Evolutionary conservation across 2,113 vertebrate genomes (phyloP).

Genomic region (Jaculus jaculus): DNA sequence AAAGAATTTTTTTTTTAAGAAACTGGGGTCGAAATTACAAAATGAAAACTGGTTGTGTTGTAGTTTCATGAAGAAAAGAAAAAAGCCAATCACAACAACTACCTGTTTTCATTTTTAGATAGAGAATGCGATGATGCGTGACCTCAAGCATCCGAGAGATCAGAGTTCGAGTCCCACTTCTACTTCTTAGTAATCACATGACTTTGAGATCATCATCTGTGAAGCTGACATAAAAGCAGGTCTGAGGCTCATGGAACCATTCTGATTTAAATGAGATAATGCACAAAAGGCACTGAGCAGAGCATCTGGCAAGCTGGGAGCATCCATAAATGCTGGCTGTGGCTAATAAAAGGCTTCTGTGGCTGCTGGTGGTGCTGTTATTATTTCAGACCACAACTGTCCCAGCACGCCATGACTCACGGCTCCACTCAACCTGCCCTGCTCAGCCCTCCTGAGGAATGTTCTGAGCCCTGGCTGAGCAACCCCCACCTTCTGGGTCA

Average conservation of each 20-base stretch:
- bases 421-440: conserved; percentile 15
- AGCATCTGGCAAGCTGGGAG: background rate
- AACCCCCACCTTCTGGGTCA: background rate
- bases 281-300: background rate
- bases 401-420: conserved; percentile 56
- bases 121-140: background rate
- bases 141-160: background rate
- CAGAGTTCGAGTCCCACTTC: background rate
- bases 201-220: background rate
- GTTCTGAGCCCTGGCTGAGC: background rate
- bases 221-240: conserved; percentile 2
- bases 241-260: background rate
- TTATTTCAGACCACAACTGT: conserved; percentile 45
- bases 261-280: conserved; percentile 57
- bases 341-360: conserved; percentile 53
- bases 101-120: background rate
- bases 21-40: background rate
- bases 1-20: background rate
- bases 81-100: background rate
- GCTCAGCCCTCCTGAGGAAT: conserved; percentile 33
- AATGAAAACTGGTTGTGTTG: background rate
- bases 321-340: conserved; percentile 59
- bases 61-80: background rate
- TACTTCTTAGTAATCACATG: background rate
- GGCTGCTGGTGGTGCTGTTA: background rate